Base-by-base conservation (phyloP, 1,140 invertebrate species). In the Danaus plexippus region DNA sequence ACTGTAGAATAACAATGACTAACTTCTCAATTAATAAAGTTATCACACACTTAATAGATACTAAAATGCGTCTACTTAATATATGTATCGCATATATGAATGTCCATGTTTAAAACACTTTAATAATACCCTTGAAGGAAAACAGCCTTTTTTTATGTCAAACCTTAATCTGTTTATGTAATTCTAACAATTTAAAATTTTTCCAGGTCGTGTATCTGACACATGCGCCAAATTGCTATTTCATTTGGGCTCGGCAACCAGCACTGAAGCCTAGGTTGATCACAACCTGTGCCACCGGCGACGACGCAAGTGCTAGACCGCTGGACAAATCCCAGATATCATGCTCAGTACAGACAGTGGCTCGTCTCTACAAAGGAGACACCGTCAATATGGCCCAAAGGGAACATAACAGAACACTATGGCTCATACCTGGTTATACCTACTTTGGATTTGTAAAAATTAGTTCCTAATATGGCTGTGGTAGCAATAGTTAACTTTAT, bases 361-460 rank as follows among this genome's bases (percentile, higher is more conserved):
- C 75, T 8, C 59, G 81, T 6, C 66, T 86, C 0, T 58, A 65
- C 49, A 68, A 73, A 44, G 75, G 71, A 32, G 80, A 86, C 50
- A 72, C 58, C 2, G 71, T 86, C 12, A 77, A 79, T 52, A 61
- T 84, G 4, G 68, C 78, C 0, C 79, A 84, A 22, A 61, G 83
- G 18, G 83, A 86, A 68, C 71, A 68, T 9, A 81, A 85, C 61
- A 65, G 73, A 12, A 86, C 77, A 1, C 54, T 86, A 2, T 81
- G 71, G 72, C 74, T 86, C 0, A 51, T 66, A 48, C 75, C 75
- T 0, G 83, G 83, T 9, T 79, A 81, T 64, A 70, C 74, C 0
- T 84, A 84, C 57, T 69, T 86, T 51, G 82, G 82, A 3, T 84
- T 86, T 22, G 63, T 86, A 42, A 86, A 84, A 73, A 69, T 85